Evolutionary conservation across 53 echinoderm and acorn worm species (phyloP).

Genomic region (Actinopyga echinites): DNA sequence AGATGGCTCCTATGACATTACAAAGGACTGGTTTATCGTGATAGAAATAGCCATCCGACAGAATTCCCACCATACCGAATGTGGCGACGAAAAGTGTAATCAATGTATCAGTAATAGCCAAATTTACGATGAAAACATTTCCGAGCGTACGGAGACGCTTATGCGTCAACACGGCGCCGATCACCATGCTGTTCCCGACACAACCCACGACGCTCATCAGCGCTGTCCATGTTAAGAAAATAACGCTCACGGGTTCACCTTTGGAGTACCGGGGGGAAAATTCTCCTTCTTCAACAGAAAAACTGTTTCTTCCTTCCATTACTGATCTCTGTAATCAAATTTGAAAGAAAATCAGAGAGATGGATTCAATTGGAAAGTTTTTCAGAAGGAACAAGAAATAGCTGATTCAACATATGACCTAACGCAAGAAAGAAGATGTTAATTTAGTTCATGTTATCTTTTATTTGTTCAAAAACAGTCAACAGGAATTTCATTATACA

Average conservation of each 20-base stretch:
- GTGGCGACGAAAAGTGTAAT: slow-evolving; percentile 62
- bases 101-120: slow-evolving; percentile 71
- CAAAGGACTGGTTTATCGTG: slow-evolving; percentile 52
- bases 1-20: slow-evolving; percentile 64
- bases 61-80: slow-evolving; percentile 68
- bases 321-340: too few relatives aligned
- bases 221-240: slow-evolving; percentile 54
- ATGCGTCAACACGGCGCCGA: slow-evolving; percentile 71
- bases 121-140: slow-evolving; percentile 83
- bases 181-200: slow-evolving; percentile 71
- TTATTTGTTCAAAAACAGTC: too few relatives aligned
- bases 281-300: not conserved
- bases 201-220: slow-evolving; percentile 58
- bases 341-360: too few relatives aligned
- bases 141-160: slow-evolving; percentile 58
- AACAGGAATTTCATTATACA: too few relatives aligned
- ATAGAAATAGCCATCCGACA: slow-evolving; percentile 63
- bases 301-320: not conserved
- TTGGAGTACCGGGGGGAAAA: slow-evolving; percentile 21
- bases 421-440: too few relatives aligned
- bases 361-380: too few relatives aligned
- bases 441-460: too few relatives aligned
- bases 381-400: too few relatives aligned
- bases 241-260: slow-evolving; percentile 40
- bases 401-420: too few relatives aligned